Evolutionary conservation across 2,113 vertebrate species (phyloP), one percentile per base, ranked within the genome.

Genomic region (Dinomys branickii): DNA sequence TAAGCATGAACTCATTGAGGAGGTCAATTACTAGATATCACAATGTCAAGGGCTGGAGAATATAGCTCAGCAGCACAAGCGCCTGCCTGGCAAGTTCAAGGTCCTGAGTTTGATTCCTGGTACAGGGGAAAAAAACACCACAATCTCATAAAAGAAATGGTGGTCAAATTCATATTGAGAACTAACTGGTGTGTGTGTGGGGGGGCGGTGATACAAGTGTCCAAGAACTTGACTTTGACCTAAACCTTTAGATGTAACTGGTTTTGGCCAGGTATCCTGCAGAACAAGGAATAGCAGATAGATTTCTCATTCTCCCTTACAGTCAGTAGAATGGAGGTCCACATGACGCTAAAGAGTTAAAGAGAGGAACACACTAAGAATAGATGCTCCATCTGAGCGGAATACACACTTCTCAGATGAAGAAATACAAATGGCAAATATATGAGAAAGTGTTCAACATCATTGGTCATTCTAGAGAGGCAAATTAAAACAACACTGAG

Each of bases 1-100:
- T 9, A 19, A 1, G 52, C n/a, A 0, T 0, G 41, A 7, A 7
- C 16, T 0, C 3, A 3, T 0, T 0, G 5, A 35, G 33, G 28
- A 30, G 20, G 24, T 16, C 44, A 33, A 56, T 22, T n/a, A 22
- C 4, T 0, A 33, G 44, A 17, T 8, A 35, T 19, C 9, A 16
- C 8, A n/a, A n/a, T n/a, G n/a, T n/a, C n/a, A n/a, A n/a, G n/a
- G n/a, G n/a, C n/a, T n/a, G n/a, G n/a, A n/a, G n/a, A n/a, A n/a
- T n/a, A n/a, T n/a, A n/a, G n/a, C n/a, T n/a, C n/a, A n/a, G n/a
- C n/a, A n/a, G n/a, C n/a, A n/a, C n/a, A n/a, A n/a, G n/a, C n/a
- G n/a, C n/a, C n/a, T n/a, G n/a, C n/a, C n/a, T n/a, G n/a, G n/a
- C n/a, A n/a, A n/a, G n/a, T n/a, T n/a, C n/a, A n/a, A n/a, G n/a